Percentiles rank a stretch among this genome's conserved stretches.
Evolutionary conservation across 1,140 invertebrate species (phyloP).

Genomic region (Plutomurus gul): DNA sequence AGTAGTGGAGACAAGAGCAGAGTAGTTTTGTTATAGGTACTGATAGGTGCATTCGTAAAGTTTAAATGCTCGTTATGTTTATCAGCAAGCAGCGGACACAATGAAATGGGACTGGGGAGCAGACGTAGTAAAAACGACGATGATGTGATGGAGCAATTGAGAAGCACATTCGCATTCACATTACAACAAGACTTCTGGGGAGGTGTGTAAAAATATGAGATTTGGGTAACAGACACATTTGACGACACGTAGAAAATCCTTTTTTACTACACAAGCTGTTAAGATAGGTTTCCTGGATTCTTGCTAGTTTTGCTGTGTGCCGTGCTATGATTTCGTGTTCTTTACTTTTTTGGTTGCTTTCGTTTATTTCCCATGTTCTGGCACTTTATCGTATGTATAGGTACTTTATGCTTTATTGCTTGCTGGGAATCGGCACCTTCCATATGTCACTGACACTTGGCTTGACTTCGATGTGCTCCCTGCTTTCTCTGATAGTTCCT

Average conservation of each 20-base stretch:
- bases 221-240: neutral
- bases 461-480: no score
- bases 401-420: slow-evolving; percentile 16
- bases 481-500: neutral
- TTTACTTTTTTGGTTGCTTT: no score
- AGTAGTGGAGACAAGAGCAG: no score
- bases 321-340: neutral
- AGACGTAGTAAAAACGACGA: neutral
- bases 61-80: slow-evolving; percentile 25
- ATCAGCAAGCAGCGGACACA: neutral
- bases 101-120: no score
- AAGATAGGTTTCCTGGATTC: neutral
- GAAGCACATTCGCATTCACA: slow-evolving; percentile 15
- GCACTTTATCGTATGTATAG: slow-evolving; percentile 15
- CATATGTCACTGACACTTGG: slow-evolving; percentile 31
- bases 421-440: neutral
- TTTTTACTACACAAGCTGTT: neutral
- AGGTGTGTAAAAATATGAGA: neutral
- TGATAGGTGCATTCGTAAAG: slow-evolving; percentile 11
- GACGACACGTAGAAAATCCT: slow-evolving; percentile 11
- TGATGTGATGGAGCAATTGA: slow-evolving; percentile 20
- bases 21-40: neutral
- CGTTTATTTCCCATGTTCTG: neutral
- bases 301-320: neutral
- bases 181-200: neutral